Base-by-base conservation (phyloP, 2,888 invertebrate genomes). In the Idaea straminata region DNA sequence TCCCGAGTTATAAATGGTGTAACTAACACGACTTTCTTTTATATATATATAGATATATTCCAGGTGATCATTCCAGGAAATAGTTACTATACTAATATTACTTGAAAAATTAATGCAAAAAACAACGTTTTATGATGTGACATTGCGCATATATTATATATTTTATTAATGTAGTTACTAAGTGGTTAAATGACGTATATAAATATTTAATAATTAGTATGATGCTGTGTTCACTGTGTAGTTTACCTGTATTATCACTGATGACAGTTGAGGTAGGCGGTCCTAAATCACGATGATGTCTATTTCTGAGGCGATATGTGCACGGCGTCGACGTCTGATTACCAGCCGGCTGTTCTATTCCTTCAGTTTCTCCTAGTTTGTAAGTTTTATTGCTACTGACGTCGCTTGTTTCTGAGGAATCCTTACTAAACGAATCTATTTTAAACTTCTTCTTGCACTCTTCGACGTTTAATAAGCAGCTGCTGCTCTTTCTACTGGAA, bases 381-480 rank as follows among this genome's bases (percentile, higher is more conserved):
- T 78, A 78, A 65, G 79, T 74, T 69, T 78, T 83, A 69, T 75
- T 80, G 66, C 83, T 83, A 69, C 78, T 77, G 71, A 82, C 82
- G 70, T 83, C 84, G 66, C 74, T 83, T 13, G 82, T 72, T 57
- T 86, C 87, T 58, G 82, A 74, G 61, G 76, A 76, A 61, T 88
- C 84, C 74, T 83, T 92, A 80, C 81, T 87, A 78, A 85, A 87
- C 77, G 84, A 74, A 83, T 94, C 93, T 91, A 93, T 93, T 91
- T 94, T 94, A 83, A 92, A 89, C 83, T 88, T 91, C 83, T 93
- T 89, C 77, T 87, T 83, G 75, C 83, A 86, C 75, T 87, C 86
- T 67, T 89, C 91, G 70, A 85, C 73, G 74, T 87, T 84, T 65
- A 91, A 77, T 72, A 86, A 77, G 74, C 75, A 85, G 79, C 82